These are phyloP conservation scores for Meleagris gallopavo DNA, from an alignment of 2,113 vertebrate genomes.

Conservation along the genomic window DNA sequence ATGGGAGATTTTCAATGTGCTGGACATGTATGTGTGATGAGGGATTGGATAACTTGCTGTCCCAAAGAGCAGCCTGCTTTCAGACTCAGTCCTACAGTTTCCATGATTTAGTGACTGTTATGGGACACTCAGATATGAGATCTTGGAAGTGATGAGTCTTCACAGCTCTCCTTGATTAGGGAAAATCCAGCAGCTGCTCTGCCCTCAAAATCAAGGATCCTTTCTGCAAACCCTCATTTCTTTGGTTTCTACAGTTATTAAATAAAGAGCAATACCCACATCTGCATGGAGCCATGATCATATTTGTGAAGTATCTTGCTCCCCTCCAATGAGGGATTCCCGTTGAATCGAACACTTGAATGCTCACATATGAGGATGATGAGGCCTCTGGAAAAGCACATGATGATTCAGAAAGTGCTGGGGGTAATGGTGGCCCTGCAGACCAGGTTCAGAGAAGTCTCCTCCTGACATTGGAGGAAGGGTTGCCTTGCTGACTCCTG, in stretches of 20 bases:
- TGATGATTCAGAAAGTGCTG: background rate
- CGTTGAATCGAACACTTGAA: background rate
- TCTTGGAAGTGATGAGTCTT: background rate
- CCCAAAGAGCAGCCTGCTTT: background rate
- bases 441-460: background rate
- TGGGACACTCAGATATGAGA: background rate
- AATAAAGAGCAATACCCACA: background rate
- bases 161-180: background rate
- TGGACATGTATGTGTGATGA: background rate
- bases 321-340: background rate
- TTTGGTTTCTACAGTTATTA: background rate
- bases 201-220: background rate
- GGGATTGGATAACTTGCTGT: background rate
- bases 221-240: background rate
- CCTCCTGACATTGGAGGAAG: background rate
- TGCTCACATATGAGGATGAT: background rate
- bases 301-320: background rate
- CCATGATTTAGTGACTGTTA: background rate
- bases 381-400: background rate
- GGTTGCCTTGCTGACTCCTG: background rate
- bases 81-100: background rate
- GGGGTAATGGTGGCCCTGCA: background rate
- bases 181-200: background rate
- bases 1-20: background rate
- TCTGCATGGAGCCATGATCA: fast-evolving